These are phyloP conservation scores for Cyrtodaria siliqua DNA, from an alignment of 2,888 invertebrate species.

Conservation along the genomic window DNA sequence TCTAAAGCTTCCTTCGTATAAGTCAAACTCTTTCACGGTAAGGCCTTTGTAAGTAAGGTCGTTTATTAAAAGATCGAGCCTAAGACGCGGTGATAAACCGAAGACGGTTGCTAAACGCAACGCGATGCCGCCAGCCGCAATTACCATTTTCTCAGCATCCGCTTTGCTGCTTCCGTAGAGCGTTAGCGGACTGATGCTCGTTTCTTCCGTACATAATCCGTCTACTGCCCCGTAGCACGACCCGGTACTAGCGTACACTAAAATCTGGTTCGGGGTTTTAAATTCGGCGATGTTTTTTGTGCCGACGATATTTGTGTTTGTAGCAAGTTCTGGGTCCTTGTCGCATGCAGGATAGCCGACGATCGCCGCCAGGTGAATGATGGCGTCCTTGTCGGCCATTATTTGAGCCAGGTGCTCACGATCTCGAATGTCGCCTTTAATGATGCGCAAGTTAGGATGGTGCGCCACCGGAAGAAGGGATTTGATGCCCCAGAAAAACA, in stretches of 20 bases:
- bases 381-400: conserved; percentile 74
- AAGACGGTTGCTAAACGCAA: conserved; percentile 85
- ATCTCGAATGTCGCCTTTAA: conserved; percentile 82
- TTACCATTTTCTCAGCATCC: conserved; percentile 65
- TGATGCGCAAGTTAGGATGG: conserved; percentile 70
- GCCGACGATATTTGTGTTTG: conserved; percentile 20
- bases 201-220: conserved; percentile 84
- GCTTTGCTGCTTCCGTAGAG: conserved; percentile 82
- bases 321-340: conserved; percentile 31
- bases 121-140: conserved; percentile 79
- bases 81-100: conserved; percentile 24
- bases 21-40: conserved; percentile 78
- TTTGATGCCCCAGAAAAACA: conserved; percentile 82
- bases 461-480: conserved; percentile 77
- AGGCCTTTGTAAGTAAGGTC: conserved; percentile 66
- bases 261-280: conserved; percentile 10
- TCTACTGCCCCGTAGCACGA: conserved; percentile 85
- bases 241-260: conserved; percentile 76
- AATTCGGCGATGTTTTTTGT: conserved; percentile 28
- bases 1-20: conserved; percentile 84
- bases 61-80: conserved; percentile 23
- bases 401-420: conserved; percentile 70
- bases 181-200: conserved; percentile 83
- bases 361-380: conserved; percentile 85
- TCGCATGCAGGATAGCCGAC: conserved; percentile 83